These are phyloP conservation scores for Eustalomyia histrio DNA, from an alignment of 2,888 invertebrate species.

Conservation along the genomic window DNA sequence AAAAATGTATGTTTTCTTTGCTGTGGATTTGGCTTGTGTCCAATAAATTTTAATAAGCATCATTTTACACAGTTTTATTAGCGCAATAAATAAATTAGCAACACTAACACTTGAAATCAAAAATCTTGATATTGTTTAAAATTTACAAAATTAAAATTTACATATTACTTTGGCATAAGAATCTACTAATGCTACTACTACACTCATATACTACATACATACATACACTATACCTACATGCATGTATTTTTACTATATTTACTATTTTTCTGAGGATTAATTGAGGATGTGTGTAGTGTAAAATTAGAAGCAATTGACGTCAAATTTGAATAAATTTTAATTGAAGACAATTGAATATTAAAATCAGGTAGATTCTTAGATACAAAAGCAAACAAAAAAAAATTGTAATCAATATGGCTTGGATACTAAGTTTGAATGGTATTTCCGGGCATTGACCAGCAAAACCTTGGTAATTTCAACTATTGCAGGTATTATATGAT, in stretches of 20 bases:
- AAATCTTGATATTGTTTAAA: slow-evolving; percentile 46
- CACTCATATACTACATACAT: no score
- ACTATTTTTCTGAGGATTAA: slow-evolving; percentile 39
- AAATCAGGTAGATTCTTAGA: slow-evolving; percentile 48
- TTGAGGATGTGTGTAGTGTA: slow-evolving; percentile 62
- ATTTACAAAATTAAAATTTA: slow-evolving; percentile 57
- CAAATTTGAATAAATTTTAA: slow-evolving; percentile 63
- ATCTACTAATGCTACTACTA: background rate
- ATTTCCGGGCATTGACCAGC: no score
- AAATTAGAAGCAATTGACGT: slow-evolving; percentile 62
- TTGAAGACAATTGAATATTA: slow-evolving; percentile 59
- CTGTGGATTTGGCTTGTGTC: slow-evolving; percentile 22
- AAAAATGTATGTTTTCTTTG: slow-evolving; percentile 8
- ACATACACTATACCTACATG: background rate
- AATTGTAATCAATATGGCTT: background rate
- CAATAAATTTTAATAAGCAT: slow-evolving; percentile 64
- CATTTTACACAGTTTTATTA: slow-evolving; percentile 49
- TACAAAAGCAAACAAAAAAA: background rate
- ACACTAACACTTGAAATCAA: slow-evolving; percentile 21
- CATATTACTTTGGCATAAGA: slow-evolving; percentile 52
- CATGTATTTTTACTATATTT: background rate
- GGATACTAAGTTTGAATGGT: background rate
- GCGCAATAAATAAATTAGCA: slow-evolving; percentile 63
- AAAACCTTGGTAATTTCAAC: no score
- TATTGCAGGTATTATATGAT: no score